Conservation (phyloP, 2,797 vertebrate genomes). For the Paedocypris micromegethes region DNA sequence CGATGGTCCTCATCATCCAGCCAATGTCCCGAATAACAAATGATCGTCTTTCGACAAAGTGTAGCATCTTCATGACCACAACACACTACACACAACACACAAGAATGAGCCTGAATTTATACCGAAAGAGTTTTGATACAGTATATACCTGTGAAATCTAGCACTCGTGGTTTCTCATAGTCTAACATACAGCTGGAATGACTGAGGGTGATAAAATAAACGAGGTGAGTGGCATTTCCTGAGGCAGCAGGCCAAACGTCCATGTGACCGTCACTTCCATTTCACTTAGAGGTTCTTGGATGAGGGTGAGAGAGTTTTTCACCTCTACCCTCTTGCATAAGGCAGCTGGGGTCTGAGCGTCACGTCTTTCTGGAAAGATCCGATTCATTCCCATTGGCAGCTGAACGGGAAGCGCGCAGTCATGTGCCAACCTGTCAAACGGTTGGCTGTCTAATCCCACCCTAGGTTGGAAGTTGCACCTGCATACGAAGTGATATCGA, state of each 20-base stretch:
- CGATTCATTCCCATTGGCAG: constrained; percentile 43
- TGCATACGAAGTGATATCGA: constrained; percentile 5
- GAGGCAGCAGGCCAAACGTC: constrained; percentile 19
- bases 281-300: constrained; percentile 23
- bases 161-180: background rate
- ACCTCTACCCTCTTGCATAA: constrained; percentile 35
- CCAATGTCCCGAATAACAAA: too few species aligned
- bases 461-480: background rate
- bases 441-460: background rate
- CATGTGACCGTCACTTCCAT: constrained; percentile 34
- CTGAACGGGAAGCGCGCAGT: constrained; percentile 15
- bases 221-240: constrained; percentile 29
- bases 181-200: background rate
- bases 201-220: constrained; percentile 21
- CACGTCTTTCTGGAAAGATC: constrained; percentile 57
- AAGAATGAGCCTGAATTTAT: too few species aligned
- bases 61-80: too few species aligned
- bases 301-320: constrained; percentile 30
- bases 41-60: too few species aligned
- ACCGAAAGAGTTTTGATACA: too few species aligned
- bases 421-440: constrained; percentile 10
- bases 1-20: background rate
- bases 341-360: constrained; percentile 25
- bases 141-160: background rate
- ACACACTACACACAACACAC: too few species aligned